Percentiles rank a stretch among this genome's conserved stretches.
phyloP scores from a whole-genome alignment of 2,888 invertebrate genomes.

The Heliconius aoede region DNA sequence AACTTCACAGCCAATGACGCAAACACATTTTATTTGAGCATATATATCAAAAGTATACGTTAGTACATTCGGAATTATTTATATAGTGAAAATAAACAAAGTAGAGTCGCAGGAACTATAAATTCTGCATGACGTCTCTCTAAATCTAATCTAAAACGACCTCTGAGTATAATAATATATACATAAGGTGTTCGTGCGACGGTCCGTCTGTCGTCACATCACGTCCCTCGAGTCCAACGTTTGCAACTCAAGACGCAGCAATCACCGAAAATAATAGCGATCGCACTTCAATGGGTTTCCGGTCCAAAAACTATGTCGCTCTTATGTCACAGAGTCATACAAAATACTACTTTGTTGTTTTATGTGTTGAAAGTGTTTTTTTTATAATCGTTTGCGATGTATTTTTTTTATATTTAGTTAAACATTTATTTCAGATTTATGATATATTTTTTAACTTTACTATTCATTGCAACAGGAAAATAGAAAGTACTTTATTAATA shows the following conservation, averaged over 20 bases:
- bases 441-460: too few relatives aligned
- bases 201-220: slow-evolving; percentile 25
- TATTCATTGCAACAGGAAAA: too few relatives aligned
- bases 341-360: background rate
- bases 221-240: slow-evolving; percentile 6
- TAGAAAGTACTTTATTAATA: too few relatives aligned
- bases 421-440: too few relatives aligned
- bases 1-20: slow-evolving; percentile 18
- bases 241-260: slow-evolving; percentile 27
- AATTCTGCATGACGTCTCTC: slow-evolving; percentile 36
- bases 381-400: background rate
- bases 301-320: slow-evolving; percentile 35
- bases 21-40: background rate
- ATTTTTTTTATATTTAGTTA: background rate
- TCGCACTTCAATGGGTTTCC: slow-evolving; percentile 32
- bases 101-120: slow-evolving; percentile 36
- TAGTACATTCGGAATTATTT: slow-evolving; percentile 12
- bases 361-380: background rate
- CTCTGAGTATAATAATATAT: background rate
- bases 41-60: background rate
- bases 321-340: slow-evolving; percentile 12
- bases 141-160: background rate
- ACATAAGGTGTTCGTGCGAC: background rate
- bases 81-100: slow-evolving; percentile 26
- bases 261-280: slow-evolving; percentile 30